phyloP scores from a whole-genome alignment of 2,113 vertebrate genomes.

The Myanophis thanlyinensis region DNA sequence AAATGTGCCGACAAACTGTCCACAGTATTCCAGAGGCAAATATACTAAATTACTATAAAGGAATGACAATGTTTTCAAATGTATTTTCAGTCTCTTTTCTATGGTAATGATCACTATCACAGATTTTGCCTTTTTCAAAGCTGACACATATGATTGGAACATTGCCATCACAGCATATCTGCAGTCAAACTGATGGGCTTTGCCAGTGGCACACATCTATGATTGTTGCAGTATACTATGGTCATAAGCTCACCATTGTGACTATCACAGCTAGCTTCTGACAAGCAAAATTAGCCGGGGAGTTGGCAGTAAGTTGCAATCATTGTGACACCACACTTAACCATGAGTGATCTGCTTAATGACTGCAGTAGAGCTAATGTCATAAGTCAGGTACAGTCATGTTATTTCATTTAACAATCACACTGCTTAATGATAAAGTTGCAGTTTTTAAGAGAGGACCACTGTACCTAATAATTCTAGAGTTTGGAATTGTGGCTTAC shows the following conservation, averaged over 20 bases:
- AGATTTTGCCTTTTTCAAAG: background rate
- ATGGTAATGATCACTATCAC: background rate
- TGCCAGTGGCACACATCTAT: background rate
- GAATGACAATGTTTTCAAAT: background rate
- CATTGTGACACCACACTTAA: background rate
- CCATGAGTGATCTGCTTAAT: background rate
- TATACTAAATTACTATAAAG: background rate
- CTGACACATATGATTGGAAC: background rate
- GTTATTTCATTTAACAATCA: background rate
- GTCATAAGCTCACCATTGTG: background rate
- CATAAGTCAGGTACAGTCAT: background rate
- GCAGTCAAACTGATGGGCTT: background rate
- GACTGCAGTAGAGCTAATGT: background rate
- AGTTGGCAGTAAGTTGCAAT: background rate
- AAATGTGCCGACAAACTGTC: background rate
- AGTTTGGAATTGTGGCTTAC: background rate
- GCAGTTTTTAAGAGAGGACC: background rate
- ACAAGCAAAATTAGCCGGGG: background rate
- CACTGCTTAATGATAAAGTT: background rate
- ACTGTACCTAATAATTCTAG: background rate
- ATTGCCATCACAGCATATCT: background rate
- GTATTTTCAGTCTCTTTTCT: background rate
- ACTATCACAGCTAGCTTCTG: background rate
- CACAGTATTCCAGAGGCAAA: background rate
- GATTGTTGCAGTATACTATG: background rate